Percentiles rank a stretch among this genome's conserved stretches.
These are phyloP conservation scores for Hormiphora californensis DNA, from an alignment of 37 sponge, comb jelly and placozoan genomes.

Conservation along the genomic window DNA sequence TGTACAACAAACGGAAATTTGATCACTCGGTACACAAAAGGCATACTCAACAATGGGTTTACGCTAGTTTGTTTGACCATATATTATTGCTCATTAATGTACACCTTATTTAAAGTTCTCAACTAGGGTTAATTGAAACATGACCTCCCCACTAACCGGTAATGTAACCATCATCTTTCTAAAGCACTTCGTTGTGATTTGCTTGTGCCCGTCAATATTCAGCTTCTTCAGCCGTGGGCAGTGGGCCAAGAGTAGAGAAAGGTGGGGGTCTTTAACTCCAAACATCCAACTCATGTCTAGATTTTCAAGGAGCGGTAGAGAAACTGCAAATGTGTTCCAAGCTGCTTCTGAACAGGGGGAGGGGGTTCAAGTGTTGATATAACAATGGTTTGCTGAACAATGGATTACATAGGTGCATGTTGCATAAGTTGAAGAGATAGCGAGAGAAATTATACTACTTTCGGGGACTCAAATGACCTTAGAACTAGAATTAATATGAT, in stretches of 20 bases:
- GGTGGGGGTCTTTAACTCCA: not conserved
- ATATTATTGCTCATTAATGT: no score
- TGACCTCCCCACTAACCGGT: not conserved
- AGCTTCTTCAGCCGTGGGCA: not conserved
- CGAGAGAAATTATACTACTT: not conserved
- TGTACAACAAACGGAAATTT: no score
- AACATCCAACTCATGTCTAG: slow-evolving; percentile 26
- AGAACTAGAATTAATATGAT: not conserved
- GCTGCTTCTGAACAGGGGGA: not conserved
- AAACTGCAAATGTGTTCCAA: not conserved
- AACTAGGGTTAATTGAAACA: not conserved
- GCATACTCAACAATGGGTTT: no score
- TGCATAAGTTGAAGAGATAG: no score
- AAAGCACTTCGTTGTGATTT: not conserved
- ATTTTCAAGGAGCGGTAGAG: not conserved
- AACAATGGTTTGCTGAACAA: no score
- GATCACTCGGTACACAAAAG: no score
- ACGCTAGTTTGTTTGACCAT: no score
- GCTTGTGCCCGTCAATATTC: slow-evolving; percentile 49
- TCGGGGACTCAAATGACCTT: not conserved
- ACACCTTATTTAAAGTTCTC: no score
- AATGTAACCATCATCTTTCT: slow-evolving; percentile 8
- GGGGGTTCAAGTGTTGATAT: no score
- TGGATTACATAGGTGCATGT: no score
- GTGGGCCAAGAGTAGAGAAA: slow-evolving; percentile 1